phyloP scores from a whole-genome alignment of 2,797 vertebrate genomes.

The Urosaurus nigricauda region DNA sequence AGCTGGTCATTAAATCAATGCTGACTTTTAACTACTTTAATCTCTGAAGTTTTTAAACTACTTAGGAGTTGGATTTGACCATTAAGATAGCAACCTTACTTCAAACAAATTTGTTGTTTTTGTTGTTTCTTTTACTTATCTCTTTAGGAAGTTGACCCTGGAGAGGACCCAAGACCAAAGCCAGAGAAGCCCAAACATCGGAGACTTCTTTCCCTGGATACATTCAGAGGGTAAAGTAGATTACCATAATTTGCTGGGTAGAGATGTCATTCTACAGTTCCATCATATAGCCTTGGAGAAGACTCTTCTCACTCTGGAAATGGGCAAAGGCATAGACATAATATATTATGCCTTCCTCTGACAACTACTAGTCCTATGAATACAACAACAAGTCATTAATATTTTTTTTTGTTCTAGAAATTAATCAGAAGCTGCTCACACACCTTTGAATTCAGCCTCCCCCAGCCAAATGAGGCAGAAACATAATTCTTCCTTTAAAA shows the following conservation, averaged over 20 bases:
- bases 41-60: neutral
- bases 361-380: neutral
- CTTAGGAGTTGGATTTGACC: neutral
- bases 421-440: neutral
- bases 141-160: conserved; percentile 6
- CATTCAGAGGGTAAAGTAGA: conserved; percentile 49
- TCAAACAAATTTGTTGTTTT: neutral
- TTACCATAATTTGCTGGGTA: conserved; percentile 16
- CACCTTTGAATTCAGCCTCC: neutral
- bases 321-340: neutral
- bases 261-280: neutral
- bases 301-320: neutral
- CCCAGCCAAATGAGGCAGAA: neutral
- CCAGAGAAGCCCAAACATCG: conserved; percentile 20
- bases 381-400: neutral
- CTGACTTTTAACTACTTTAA: neutral
- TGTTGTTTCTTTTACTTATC: neutral
- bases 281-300: neutral
- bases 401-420: neutral
- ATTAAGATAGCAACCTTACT: neutral
- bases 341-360: neutral
- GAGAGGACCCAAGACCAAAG: neutral
- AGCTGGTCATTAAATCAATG: neutral
- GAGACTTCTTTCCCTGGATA: conserved; percentile 45
- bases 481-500: neutral